phyloP scores from a whole-genome alignment of 2,113 vertebrate species.

The Gadus chalcogrammus region DNA sequence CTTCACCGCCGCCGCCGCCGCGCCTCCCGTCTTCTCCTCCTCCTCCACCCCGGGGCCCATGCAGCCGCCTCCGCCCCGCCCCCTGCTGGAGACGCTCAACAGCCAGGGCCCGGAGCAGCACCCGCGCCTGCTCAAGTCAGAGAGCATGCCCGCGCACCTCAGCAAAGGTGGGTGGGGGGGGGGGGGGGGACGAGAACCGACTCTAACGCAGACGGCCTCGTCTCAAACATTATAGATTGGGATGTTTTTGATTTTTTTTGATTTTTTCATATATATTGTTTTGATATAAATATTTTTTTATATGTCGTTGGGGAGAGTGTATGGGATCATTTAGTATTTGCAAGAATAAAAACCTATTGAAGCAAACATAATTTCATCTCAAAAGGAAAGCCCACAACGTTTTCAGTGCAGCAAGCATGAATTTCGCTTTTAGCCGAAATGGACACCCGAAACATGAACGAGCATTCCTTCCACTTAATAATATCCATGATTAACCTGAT shows the following conservation, averaged over 20 bases:
- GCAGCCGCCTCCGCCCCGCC: slow-evolving; percentile 40
- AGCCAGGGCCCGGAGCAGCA: slow-evolving; percentile 57
- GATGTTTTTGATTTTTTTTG: no score
- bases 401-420: no score
- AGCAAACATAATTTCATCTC: no score
- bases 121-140: slow-evolving; percentile 91
- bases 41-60: slow-evolving; percentile 25
- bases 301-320: background rate
- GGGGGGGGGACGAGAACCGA: no score
- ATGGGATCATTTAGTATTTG: background rate
- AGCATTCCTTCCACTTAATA: no score
- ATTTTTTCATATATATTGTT: background rate
- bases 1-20: slow-evolving; percentile 17
- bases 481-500: no score
- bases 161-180: slow-evolving; percentile 82
- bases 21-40: slow-evolving; percentile 8
- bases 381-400: no score
- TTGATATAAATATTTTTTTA: background rate
- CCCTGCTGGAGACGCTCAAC: slow-evolving; percentile 44
- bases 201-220: no score
- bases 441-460: no score
- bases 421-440: no score
- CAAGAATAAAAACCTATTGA: no score
- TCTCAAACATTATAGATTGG: no score
- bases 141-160: slow-evolving; percentile 95